Evolutionary conservation across 2,113 vertebrate genomes (phyloP), one percentile per base, ranked within the genome.

Genomic region (Oncorhynchus masou): DNA sequence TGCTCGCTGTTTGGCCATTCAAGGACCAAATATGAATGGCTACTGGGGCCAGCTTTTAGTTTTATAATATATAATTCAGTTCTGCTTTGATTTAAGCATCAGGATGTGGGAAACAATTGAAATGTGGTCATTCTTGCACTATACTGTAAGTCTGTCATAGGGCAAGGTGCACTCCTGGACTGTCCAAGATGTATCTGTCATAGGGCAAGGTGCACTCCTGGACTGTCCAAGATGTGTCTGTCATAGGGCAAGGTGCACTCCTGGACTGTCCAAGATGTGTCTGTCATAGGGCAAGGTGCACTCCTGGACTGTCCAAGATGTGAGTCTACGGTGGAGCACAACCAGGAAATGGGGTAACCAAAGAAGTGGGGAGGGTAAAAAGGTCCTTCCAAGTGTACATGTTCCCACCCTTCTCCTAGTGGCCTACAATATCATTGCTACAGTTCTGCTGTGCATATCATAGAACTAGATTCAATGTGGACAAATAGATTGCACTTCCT

Each of bases 371-470:
- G 59, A 62, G 59, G 59, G 59, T 62, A n/a, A 22, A 62, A 22
- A 22, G 59, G 59, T 62, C n/a, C 59, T 62, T 62, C n/a, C 59
- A 62, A n/a, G n/a, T 7, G 59, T 62, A 62, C 39, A 45, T 0
- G 67, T n/a, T 20, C 29, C 67, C 31, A 39, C 64, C 70, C 80
- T 66, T 59, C 66, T 51, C n/a, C 1, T 66, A 78, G 77, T 70
- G 78, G 78, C 76, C 79, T 76, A 86, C 73, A 73, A 83, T 83
- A 85, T 80, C 75, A 24, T 76, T 81, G 87, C 86, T 90, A 89
- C 87, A 85, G 82, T 86, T 88, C 76, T 84, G 86, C 88, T 87
- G 79, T 82, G 83, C 80, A 84, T 79, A 88, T 67, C 73, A 68
- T 16, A 68, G 5, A 81, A 54, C 51, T 54, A 16, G 3, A 3